Evolutionary conservation across 2,888 invertebrate genomes (phyloP), one percentile per base, ranked within the genome.

Genomic region (Drosophila recens): DNA sequence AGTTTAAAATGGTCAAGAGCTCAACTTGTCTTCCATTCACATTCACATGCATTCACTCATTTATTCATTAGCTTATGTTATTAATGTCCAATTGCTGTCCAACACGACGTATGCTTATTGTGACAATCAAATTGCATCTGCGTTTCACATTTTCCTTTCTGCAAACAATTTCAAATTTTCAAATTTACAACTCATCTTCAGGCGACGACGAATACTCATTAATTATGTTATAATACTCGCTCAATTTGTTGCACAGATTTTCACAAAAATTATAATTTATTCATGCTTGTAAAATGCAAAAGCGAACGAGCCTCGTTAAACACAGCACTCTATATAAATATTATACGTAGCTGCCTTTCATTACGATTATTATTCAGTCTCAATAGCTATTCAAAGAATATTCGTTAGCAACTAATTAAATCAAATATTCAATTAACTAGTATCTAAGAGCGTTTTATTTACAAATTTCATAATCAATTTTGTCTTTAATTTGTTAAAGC

Each of bases 211-310:
- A 27, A 27, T 27, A 34, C 53, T 49, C 51, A 74, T 73, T 73
- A 74, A 74, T 65, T 69, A 53, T 11, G 43, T 61, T 65, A 53
- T 11, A 51, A 10, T 11, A 5, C 20, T 36, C 54, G 65, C 69
- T 62, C 62, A 69, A 75, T 75, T 75, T 69, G 62, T 15, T 54
- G 54, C 38, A 38, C 62, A 63, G 23, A 59, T 56, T 67, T 74
- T 57, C 33, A 43, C 40, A 48, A 53, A 49, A 59, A 54, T 27
- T 43, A 61, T 75, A 52, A 75, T 64, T 61, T 63, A 70, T 75
- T 63, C 56, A 57, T 49, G 63, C 36, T 43, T 42, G 30, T 33
- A 15, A 23, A 67, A 64, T 27, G 6, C 63, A 52, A 48, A 63
- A 53, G 34, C 59, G 5, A 27, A 20, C 9, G 36, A 23, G 48